phyloP scores from a whole-genome alignment of 1,140 invertebrate species.

The Adelges cooleyi region DNA sequence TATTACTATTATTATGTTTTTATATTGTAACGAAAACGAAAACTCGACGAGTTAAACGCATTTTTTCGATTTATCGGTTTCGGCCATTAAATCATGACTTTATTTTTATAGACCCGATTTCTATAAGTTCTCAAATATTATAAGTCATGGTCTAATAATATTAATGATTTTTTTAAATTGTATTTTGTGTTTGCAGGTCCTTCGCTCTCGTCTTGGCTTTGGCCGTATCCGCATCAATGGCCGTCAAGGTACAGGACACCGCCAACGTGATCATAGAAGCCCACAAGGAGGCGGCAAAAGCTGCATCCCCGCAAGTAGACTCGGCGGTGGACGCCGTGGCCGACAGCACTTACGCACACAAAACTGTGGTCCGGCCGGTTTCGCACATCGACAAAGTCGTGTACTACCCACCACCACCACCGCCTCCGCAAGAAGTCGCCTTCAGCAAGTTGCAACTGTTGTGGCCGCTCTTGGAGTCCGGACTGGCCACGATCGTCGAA shows the following conservation, averaged over 20 bases:
- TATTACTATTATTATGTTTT: too few species aligned
- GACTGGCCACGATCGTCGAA: neutral
- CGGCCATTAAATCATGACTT: neutral
- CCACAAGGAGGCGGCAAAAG: neutral
- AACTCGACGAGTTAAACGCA: neutral
- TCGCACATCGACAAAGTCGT: neutral
- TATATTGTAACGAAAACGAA: too few species aligned
- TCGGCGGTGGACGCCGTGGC: neutral
- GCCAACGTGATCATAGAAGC: too few species aligned
- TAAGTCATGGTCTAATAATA: too few species aligned
- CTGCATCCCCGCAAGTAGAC: neutral
- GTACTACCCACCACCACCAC: neutral
- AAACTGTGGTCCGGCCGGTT: neutral
- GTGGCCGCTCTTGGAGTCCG: neutral
- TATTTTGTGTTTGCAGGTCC: neutral
- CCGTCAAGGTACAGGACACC: neutral
- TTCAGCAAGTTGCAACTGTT: neutral
- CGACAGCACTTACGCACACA: neutral
- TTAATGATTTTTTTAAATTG: neutral
- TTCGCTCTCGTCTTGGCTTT: neutral
- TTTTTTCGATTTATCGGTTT: neutral
- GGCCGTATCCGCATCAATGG: neutral
- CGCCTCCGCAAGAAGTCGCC: too few species aligned
- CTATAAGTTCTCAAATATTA: too few species aligned
- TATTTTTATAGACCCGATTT: too few species aligned